Base-by-base conservation (phyloP, 2,888 invertebrate species). In the Heliconius ethilla region DNA sequence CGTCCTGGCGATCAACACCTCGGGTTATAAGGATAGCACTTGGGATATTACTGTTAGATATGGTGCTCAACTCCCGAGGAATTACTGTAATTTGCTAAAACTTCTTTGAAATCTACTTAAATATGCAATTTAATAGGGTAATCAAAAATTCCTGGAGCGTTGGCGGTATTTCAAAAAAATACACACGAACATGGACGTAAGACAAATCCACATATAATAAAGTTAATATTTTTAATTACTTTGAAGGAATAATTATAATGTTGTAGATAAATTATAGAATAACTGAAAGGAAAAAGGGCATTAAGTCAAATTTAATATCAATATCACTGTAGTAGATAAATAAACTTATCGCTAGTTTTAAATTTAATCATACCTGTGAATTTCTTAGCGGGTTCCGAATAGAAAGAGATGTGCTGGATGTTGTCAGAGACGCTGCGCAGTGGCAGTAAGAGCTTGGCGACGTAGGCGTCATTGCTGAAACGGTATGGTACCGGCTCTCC, bases 401-500 rank as follows among this genome's bases (percentile, higher is more conserved):
- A 97, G 92, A 96, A 96, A 15, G 96, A 95, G 82, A 96, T 94
- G 85, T 93, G 94, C 83, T 95, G 95, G 80, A 96, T 95, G 84
- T 96, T 95, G 85, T 95, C 95, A 81, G 94, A 92, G 78, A 96
- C 95, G 86, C 95, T 95, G 83, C 96, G 95, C 78, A 96, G 92
- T 3, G 97, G 96, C 84, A 96, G 92, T 81, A 97, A 90, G 82
- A 97, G 93, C 83, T 96, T 96, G 78, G 96, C 95, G 81, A 97
- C 94, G 92, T 97, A 97, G 79, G 97, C 96, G 86, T 97, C 97
- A 87, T 95, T 95, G 87, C 94, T 94, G 88, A 96, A 95, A 87
- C 96, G 95, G 87, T 96, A 95, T 72, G 96, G 95, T 70, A 96
- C 84, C 70, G 93, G 92, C 84, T 94, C 94, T 75, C 93, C 93